A percentile compares a stretch with the other conserved stretches of the same genome.
Conservation (phyloP, 2,113 vertebrate genomes). For the Elephas maximus region DNA sequence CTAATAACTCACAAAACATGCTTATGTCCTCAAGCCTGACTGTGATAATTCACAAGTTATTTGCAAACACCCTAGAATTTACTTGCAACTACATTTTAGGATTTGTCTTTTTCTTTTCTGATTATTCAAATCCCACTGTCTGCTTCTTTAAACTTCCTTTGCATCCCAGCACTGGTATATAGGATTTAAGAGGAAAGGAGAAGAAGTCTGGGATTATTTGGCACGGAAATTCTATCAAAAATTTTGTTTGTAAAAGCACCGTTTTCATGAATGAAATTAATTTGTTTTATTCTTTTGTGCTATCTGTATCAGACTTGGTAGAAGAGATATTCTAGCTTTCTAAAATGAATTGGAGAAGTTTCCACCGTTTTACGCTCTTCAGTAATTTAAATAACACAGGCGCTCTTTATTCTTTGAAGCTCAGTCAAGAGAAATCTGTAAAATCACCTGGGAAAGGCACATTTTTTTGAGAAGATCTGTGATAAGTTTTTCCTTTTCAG, state of each 20-base stretch:
- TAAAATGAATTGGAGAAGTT: background rate
- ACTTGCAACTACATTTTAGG: background rate
- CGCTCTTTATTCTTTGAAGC: background rate
- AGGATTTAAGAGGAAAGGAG: background rate
- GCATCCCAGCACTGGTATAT: background rate
- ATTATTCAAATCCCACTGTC: background rate
- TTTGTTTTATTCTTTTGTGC: slow-evolving; percentile 26
- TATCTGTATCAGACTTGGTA: slow-evolving; percentile 2
- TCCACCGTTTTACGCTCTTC: background rate
- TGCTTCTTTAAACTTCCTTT: slow-evolving; percentile 11
- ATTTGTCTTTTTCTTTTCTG: background rate
- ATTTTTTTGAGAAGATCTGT: slow-evolving; percentile 19
- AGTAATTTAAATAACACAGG: background rate
- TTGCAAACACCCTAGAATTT: slow-evolving; percentile 9
- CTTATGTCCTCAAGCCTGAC: background rate
- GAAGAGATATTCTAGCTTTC: slow-evolving; percentile 33
- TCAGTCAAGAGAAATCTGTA: background rate
- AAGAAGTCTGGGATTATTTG: background rate
- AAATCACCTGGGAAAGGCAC: background rate
- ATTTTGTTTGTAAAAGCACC: slow-evolving; percentile 1
- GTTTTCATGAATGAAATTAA: background rate
- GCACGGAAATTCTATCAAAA: background rate
- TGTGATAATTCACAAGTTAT: background rate
- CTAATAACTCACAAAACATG: background rate
- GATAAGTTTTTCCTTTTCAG: background rate